A percentile compares a stretch with the other conserved stretches of the same genome.
Evolutionary conservation across 2,797 vertebrate genomes (phyloP).

Genomic region (Gobio occitaniae): DNA sequence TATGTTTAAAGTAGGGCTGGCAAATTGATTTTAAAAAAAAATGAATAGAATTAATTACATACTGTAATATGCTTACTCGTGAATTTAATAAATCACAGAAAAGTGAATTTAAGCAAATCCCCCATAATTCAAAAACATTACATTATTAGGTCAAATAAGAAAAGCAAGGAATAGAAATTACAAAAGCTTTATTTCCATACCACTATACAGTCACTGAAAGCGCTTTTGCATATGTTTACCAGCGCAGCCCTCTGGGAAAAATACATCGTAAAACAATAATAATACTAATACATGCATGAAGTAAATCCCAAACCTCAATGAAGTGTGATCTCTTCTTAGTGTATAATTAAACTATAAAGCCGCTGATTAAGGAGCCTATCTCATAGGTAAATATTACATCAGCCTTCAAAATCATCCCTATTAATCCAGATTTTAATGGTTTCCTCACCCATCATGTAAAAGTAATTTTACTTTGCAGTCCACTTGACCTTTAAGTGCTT

Average conservation of each 20-base stretch:
- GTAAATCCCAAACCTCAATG: not conserved
- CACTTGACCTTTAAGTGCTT: conserved; percentile 16
- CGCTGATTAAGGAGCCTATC: not conserved
- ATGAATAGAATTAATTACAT: not conserved
- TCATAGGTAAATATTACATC: not conserved
- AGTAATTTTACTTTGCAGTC: not conserved
- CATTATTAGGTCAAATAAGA: not conserved
- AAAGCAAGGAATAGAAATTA: not conserved
- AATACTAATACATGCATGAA: not conserved
- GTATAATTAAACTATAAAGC: not conserved
- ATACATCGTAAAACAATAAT: not conserved
- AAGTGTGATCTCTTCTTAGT: not conserved
- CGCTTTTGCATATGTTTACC: not conserved
- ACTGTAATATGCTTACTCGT: not conserved
- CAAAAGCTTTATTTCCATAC: not conserved
- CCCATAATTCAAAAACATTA: not conserved
- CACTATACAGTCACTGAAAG: not conserved
- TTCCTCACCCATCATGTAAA: not conserved
- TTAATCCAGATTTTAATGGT: not conserved
- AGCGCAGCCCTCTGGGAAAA: not conserved
- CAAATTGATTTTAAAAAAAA: not conserved
- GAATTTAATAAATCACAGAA: not conserved
- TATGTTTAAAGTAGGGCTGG: not conserved
- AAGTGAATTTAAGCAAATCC: not conserved
- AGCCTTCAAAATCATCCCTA: not conserved